Conservation (phyloP, 2,797 vertebrate species). For the Prunella strophiata region DNA sequence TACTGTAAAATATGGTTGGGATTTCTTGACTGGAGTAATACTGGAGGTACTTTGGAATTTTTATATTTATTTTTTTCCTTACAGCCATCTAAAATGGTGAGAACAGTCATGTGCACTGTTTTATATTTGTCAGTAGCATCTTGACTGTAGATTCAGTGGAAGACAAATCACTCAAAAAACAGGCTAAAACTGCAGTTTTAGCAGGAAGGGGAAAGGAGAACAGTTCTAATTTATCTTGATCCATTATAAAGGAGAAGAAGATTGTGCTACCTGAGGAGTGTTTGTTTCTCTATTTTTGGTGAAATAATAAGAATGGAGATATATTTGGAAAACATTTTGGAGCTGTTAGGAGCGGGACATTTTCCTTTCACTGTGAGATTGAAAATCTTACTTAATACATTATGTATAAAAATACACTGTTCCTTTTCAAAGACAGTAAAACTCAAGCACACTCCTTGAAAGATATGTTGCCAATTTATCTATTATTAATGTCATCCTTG, state of each 20-base stretch:
- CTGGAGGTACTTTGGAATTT: neutral
- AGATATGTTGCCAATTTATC: neutral
- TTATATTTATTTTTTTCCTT: fast-evolving
- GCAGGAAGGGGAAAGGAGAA: neutral
- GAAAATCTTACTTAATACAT: neutral
- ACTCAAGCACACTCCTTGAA: neutral
- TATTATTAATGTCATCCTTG: neutral
- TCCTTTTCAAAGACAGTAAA: neutral
- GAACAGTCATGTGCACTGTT: neutral
- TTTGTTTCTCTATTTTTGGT: neutral
- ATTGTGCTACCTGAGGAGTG: neutral
- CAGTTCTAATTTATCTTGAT: neutral
- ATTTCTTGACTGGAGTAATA: neutral
- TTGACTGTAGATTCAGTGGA: neutral
- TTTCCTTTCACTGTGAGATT: neutral
- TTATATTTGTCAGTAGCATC: neutral
- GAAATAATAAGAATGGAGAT: neutral
- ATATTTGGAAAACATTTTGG: neutral
- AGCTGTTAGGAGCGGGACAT: neutral
- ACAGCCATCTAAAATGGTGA: neutral
- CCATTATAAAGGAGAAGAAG: neutral
- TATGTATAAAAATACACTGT: neutral
- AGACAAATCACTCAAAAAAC: neutral
- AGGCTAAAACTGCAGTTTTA: neutral
- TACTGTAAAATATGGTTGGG: neutral